Base-by-base conservation (phyloP, 1,140 invertebrate genomes). In the Antheraea pernyi region DNA sequence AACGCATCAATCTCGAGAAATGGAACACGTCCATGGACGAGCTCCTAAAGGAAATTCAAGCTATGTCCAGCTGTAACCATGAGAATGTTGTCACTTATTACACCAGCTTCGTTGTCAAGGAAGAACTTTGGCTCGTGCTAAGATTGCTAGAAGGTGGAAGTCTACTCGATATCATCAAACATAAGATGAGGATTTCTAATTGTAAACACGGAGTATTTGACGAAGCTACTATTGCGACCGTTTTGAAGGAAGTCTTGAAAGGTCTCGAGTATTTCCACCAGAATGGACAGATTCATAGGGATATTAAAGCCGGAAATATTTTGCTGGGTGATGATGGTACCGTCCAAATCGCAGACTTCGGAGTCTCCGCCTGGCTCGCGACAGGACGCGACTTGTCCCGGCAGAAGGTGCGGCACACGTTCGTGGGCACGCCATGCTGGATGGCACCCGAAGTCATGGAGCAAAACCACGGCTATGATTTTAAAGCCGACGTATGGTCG, bases 391-490 rank as follows among this genome's bases (percentile, higher is more conserved):
- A 99, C 94, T 83, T 99, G 80, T 97, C 97, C 19, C 94, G 99
- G 4, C 98, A 99, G 89, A 98, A 99, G 91, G 97, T 99, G 11
- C 94, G 98, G 16, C 98, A 99, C 84, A 99, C 98, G 0, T 99
- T 99, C 93, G 98, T 99, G 7, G 98, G 98, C 19, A 99, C 98
- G 8, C 98, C 99, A 0, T 99, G 99, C 91, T 99, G 98, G 98
- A 99, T 99, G 99, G 99, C 99, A 19, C 99, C 99, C 18, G 99
- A 99, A 94, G 98, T 99, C 69, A 99, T 99, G 98, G 98, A 99
- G 93, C 98, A 99, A 95, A 98, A 99, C 86, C 98, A 98, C 88
- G 99, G 99, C 0, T 99, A 99, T 88, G 99, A 99, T 88, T 99
- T 99, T 91, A 99, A 99, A 92, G 99, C 99, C 3, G 99, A 99